Percentiles rank a stretch among this genome's conserved stretches.
These are phyloP conservation scores for Engraulis encrasicolus DNA, from an alignment of 2,113 vertebrate genomes.

Conservation along the genomic window DNA sequence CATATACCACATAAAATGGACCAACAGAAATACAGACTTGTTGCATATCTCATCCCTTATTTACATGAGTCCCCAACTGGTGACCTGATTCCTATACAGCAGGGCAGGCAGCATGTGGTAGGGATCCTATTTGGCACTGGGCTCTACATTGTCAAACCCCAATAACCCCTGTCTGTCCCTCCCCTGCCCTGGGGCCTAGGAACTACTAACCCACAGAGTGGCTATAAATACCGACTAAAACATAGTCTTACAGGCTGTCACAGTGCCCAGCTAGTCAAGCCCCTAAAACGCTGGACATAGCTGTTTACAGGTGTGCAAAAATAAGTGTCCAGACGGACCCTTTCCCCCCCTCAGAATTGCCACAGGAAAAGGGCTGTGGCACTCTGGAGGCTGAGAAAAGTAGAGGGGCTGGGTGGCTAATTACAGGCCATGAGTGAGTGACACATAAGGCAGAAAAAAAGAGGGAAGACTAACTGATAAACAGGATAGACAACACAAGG, in stretches of 20 bases:
- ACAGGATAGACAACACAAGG: constrained; percentile 44
- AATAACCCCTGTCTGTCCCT: constrained; percentile 49
- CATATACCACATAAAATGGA: background rate
- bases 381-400: constrained; percentile 39
- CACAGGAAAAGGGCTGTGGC: constrained; percentile 40
- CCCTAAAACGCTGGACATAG: background rate
- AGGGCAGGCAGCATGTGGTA: constrained; percentile 36
- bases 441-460: constrained; percentile 44
- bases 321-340: constrained; percentile 4
- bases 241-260: constrained; percentile 35
- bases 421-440: constrained; percentile 53
- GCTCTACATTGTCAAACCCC: constrained; percentile 2
- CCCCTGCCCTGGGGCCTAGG: constrained; percentile 45
- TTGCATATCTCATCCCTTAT: background rate
- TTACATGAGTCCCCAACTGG: background rate
- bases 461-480: constrained; percentile 10
- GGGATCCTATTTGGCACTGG: background rate
- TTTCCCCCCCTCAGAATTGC: constrained; percentile 20
- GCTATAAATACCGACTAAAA: constrained; percentile 53
- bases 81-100: constrained; percentile 36
- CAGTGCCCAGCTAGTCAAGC: background rate
- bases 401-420: constrained; percentile 58
- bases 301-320: constrained; percentile 15
- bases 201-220: constrained; percentile 49
- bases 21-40: background rate